A percentile compares a stretch with the other conserved stretches of the same genome.
Evolutionary conservation across 2,888 invertebrate species (phyloP).

Genomic region (Tachina lurida): DNA sequence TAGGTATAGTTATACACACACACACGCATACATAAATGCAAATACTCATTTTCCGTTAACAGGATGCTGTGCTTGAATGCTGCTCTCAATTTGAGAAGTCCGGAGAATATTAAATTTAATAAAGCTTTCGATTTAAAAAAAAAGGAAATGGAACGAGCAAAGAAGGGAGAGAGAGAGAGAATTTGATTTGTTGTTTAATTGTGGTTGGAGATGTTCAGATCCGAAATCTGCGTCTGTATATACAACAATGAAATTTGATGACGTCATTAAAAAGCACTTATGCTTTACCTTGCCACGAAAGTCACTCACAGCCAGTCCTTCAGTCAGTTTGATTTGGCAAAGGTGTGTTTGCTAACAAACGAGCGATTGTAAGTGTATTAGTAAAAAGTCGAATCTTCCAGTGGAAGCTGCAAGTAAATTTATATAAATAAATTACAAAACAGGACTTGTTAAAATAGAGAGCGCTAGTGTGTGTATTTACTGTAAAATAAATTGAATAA

Average conservation of each 20-base stretch:
- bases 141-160: background rate
- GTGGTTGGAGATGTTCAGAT: constrained; percentile 30
- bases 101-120: constrained; percentile 50
- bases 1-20: background rate
- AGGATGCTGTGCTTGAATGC: constrained; percentile 63
- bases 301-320: constrained; percentile 32
- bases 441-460: background rate
- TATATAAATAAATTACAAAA: background rate
- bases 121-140: constrained; percentile 45
- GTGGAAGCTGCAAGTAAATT: constrained; percentile 66
- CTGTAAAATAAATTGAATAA: constrained; percentile 17
- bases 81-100: constrained; percentile 37
- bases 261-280: constrained; percentile 67
- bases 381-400: constrained; percentile 54
- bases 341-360: constrained; percentile 63
- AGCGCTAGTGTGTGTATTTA: background rate
- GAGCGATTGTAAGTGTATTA: constrained; percentile 11
- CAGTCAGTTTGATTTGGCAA: constrained; percentile 42
- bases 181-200: constrained; percentile 8
- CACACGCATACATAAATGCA: background rate
- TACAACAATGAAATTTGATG: constrained; percentile 54
- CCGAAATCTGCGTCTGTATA: background rate
- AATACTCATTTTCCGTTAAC: constrained; percentile 57
- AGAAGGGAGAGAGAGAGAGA: constrained; percentile 14
- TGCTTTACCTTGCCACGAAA: constrained; percentile 60